Conservation (phyloP, 1,140 invertebrate species). For the Apis dorsata region DNA sequence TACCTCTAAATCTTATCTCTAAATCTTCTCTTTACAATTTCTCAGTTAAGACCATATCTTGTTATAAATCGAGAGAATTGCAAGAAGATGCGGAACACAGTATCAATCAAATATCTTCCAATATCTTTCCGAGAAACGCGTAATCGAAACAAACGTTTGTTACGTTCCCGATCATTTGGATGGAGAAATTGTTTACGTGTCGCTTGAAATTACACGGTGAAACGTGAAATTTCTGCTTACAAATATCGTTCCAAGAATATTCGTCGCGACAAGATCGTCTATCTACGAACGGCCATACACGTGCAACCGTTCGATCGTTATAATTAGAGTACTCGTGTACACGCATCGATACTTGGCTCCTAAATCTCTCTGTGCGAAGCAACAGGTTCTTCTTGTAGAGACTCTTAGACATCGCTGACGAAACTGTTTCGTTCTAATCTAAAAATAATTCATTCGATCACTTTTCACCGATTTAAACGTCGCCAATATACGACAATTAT, state of each 20-base stretch:
- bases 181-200: background rate
- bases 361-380: constrained; percentile 32
- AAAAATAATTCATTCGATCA: constrained; percentile 35
- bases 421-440: constrained; percentile 17
- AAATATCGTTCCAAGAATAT: constrained; percentile 33
- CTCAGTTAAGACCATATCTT: background rate
- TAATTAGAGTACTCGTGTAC: constrained; percentile 27
- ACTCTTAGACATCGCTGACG: constrained; percentile 33
- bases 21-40: no score
- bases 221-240: background rate
- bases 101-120: background rate
- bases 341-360: constrained; percentile 23
- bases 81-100: background rate
- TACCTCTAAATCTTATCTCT: no score
- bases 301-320: constrained; percentile 30
- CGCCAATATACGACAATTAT: background rate
- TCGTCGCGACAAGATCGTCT: constrained; percentile 1
- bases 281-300: background rate
- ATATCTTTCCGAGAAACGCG: background rate
- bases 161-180: background rate
- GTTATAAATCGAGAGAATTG: background rate
- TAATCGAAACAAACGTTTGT: background rate
- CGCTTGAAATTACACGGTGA: background rate
- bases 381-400: constrained; percentile 49
- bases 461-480: constrained; percentile 14